Evolutionary conservation across 1,140 invertebrate species (phyloP), one percentile per base, ranked within the genome.

Genomic region (Microplitis demolitor): DNA sequence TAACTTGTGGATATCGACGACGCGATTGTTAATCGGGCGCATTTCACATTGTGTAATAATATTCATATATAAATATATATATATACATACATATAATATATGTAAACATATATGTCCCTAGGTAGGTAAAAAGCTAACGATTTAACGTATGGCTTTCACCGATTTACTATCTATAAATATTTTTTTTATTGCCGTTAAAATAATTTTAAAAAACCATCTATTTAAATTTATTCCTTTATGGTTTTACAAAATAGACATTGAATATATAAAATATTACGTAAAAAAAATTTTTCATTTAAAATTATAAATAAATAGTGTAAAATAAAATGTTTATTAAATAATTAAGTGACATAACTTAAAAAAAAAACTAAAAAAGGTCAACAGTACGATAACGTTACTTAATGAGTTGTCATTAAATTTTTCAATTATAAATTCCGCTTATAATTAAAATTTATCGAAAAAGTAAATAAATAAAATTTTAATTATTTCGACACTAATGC

Each of bases 61-160:
- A 45, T 45, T 9, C 39, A 45, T 11, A 45, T 45, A 6, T 9
- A 45, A 45, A 1, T 45, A 2, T 6, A 11, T 45, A 45, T 8
- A 39, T 39, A 6, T 2, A 39, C 3, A 39, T 31, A 60, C 14
- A 11, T 54, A 54, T 54, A 31, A 69, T 69, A n/a, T 61, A 37
- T 70, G 39, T 39, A 61, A 70, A 39, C 45, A 61, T 62, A 33
- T 70, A 16, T 34, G 56, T 61, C 39, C 37, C 68, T 11, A 45
- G 11, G 39, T 9, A 45, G 45, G 24, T 24, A 70, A 70, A 13
- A 31, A 70, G 14, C 39, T 71, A 50, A 54, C 31, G 60, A 51
- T 63, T 71, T 53, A 63, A 34, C 68, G 56, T 31, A 70, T 35
- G 50, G 69, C 69, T 71, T 71, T 71, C 69, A 71, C 69, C 69